Evolutionary conservation across 2,797 vertebrate genomes (phyloP), one percentile per base, ranked within the genome.

Genomic region (Pteropus rufus): DNA sequence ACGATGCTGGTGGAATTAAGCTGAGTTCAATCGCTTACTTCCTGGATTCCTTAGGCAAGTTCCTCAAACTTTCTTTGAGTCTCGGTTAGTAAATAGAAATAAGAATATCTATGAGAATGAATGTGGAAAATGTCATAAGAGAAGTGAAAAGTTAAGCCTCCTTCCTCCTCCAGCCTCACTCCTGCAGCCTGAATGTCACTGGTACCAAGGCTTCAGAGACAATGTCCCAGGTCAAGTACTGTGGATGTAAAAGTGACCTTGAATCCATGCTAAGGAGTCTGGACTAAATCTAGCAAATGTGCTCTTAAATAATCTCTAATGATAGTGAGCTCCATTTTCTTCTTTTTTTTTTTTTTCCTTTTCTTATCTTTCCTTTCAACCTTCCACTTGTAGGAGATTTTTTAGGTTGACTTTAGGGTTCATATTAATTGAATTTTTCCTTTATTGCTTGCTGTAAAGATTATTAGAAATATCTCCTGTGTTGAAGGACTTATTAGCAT

Each of bases 391-490:
- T 11, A 83, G 29, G 54, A 82, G 56, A 87, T 79, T 60, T 89
- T 93, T 83, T 56, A 90, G 77, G 75, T 94, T 95, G 93, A 96
- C 64, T 54, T 86, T 73, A 29, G 34, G 84, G 76, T 93, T 93
- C 72, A 77, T 76, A 93, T 85, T 96, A 97, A 97, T 88, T 87
- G 93, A 96, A 92, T 72, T 56, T 95, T 93, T 69, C 82, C 85
- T 86, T 92, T 94, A 84, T 86, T 92, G 75, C 70, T 95, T 95
- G 34, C 67, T 93, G 8, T 60, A 95, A 95, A 81, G 75, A 52
- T 91, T 82, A 56, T 56, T 89, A 46, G 70, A 73, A 52, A 89
- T 84, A 65, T 67, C 72, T 91, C 64, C 56, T 90, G 44, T 56
- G 23, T 65, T 81, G 67, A 96, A 96, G 65, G 75, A 95, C 89